phyloP scores from a whole-genome alignment of 2,113 vertebrate genomes.

The Pristiophorus japonicus region DNA sequence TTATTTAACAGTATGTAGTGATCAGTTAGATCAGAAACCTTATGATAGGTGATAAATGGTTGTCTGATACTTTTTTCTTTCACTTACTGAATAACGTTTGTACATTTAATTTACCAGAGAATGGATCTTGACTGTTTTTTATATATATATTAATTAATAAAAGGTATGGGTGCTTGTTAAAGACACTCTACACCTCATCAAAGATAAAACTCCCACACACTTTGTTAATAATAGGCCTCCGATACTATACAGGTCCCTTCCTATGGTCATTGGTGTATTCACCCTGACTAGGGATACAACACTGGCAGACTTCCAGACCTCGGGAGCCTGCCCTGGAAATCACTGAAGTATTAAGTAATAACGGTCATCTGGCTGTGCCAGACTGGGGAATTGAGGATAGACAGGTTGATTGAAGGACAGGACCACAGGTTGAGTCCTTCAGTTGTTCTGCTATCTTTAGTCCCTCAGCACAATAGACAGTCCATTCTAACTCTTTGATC shows the following conservation, averaged over 20 bases:
- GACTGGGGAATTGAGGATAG: constrained; percentile 8
- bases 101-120: background rate
- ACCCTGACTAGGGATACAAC: background rate
- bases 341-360: constrained; percentile 33
- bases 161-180: background rate
- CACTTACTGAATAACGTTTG: constrained; percentile 8
- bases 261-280: background rate
- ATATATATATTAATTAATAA: background rate
- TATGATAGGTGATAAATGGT: background rate
- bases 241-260: background rate
- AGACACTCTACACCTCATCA: background rate
- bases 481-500: constrained; percentile 19
- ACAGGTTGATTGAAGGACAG: background rate
- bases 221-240: constrained; percentile 13
- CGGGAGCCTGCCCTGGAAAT: background rate
- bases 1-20: constrained; percentile 9
- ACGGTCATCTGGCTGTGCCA: background rate
- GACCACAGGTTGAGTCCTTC: constrained; percentile 33
- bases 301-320: background rate
- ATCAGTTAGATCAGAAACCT: background rate
- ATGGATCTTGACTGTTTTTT: background rate
- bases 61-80: background rate
- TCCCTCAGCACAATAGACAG: background rate
- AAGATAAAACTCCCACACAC: background rate
- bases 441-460: background rate